Conservation (phyloP, 53 echinoderm and acorn worm species). For the Pentamera pediparva region DNA sequence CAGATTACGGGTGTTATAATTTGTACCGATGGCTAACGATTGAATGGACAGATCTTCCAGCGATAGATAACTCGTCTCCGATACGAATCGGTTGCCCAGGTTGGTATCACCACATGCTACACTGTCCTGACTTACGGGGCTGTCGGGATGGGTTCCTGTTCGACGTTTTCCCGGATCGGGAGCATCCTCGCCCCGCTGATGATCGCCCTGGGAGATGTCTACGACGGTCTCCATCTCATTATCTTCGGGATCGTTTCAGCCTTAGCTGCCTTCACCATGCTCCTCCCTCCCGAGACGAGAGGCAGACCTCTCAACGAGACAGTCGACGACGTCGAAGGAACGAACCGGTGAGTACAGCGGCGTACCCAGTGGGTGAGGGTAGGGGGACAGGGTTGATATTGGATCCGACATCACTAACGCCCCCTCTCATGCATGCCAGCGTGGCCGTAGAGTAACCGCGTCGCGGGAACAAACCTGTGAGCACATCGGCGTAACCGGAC, state of each 20-base stretch:
- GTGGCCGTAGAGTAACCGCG: background rate
- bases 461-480: too few species aligned
- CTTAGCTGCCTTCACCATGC: conserved; percentile 48
- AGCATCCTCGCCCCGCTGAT: conserved; percentile 65
- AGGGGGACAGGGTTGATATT: too few species aligned
- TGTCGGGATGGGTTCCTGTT: conserved; percentile 63
- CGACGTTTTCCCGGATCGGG: conserved; percentile 61
- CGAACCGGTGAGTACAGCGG: conserved; percentile 65
- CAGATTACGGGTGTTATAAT: too few species aligned
- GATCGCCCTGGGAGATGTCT: conserved; percentile 49
- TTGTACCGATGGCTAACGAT: too few species aligned
- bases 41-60: too few species aligned
- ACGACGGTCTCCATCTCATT: conserved; percentile 50
- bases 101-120: too few species aligned
- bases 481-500: too few species aligned
- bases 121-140: conserved; percentile 23
- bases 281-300: conserved; percentile 62
- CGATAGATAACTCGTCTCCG: too few species aligned
- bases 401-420: too few species aligned
- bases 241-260: conserved; percentile 50
- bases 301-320: conserved; percentile 52
- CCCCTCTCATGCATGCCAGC: too few species aligned
- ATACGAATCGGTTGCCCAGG: too few species aligned
- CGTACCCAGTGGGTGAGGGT: too few species aligned
- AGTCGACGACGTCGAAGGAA: conserved; percentile 52